Evolutionary conservation across 1,140 invertebrate species (phyloP), one percentile per base, ranked within the genome.

Genomic region (Tetragonula clypearis): DNA sequence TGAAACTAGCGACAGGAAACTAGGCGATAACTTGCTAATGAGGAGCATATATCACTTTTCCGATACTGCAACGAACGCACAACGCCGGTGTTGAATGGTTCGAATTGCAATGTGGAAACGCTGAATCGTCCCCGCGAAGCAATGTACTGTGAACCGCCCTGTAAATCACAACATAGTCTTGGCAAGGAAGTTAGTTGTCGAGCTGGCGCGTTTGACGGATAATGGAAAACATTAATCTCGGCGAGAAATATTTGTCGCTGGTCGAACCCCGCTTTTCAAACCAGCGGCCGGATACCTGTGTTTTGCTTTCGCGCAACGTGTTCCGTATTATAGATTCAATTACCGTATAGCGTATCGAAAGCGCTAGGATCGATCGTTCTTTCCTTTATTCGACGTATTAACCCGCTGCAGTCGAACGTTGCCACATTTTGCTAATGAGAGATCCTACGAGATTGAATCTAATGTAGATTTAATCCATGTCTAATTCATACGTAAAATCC

Each of bases 21-120:
- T 88, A 88, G 87, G 88, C 77, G 88, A 88, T 85, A 89, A 89
- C 88, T 89, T 89, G 88, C 88, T 89, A 89, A 89, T 89, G 88
- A 89, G 88, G 76, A 88, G 81, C 85, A 88, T 88, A 88, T 88
- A 89, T 89, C 88, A 90, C 88, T 90, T 90, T 90, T 90, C 88
- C 88, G 88, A 90, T 90, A 89, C 74, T 77, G 88, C 78, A 79
- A 83, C 78, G 81, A 88, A 86, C 65, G 80, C 80, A 83, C 71
- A 89, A 86, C 87, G 88, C 75, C 62, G 85, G 79, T 79, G 87
- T 82, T 90, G 88, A 89, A 90, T 90, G 88, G 88, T 87, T 87
- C 86, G 86, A 79, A 85, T 84, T 81, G 82, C 88, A 89, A 89
- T 85, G 85, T 90, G 88, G 88, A 77, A 90, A 90, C 76, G 89